Evolutionary conservation across 2,797 vertebrate species (phyloP).

Genomic region (Diplodus sargus): DNA sequence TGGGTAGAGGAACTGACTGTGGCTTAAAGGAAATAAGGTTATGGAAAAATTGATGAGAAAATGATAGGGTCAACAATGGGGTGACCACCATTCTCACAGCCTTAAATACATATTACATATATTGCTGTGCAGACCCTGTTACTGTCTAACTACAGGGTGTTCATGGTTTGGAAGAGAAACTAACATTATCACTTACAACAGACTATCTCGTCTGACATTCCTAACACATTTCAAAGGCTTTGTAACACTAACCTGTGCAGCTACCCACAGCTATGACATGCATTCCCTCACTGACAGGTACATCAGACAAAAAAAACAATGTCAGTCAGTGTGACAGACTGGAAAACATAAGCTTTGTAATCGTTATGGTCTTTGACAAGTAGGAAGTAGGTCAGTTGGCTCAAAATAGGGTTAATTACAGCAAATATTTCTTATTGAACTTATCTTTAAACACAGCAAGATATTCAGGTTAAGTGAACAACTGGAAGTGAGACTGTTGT

Average conservation of each 20-base stretch:
- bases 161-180: neutral
- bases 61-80: constrained; percentile 29
- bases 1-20: constrained; percentile 53
- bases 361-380: neutral
- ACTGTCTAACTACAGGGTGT: neutral
- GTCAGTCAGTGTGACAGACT: neutral
- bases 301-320: neutral
- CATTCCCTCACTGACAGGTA: neutral
- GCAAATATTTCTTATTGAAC: neutral
- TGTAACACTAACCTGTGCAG: constrained; percentile 2
- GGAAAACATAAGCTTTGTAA: neutral
- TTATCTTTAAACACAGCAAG: neutral
- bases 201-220: too few species aligned
- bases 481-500: too few species aligned
- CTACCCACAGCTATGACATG: neutral
- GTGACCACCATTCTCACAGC: constrained; percentile 3
- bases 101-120: constrained; percentile 4
- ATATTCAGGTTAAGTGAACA: neutral
- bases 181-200: neutral
- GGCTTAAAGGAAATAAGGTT: constrained; percentile 59
- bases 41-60: constrained; percentile 62
- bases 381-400: neutral
- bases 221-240: too few species aligned
- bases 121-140: constrained; percentile 8
- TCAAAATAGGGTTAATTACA: neutral